Evolutionary conservation across 2,888 invertebrate species (phyloP).

Genomic region (Helobdella robusta): DNA sequence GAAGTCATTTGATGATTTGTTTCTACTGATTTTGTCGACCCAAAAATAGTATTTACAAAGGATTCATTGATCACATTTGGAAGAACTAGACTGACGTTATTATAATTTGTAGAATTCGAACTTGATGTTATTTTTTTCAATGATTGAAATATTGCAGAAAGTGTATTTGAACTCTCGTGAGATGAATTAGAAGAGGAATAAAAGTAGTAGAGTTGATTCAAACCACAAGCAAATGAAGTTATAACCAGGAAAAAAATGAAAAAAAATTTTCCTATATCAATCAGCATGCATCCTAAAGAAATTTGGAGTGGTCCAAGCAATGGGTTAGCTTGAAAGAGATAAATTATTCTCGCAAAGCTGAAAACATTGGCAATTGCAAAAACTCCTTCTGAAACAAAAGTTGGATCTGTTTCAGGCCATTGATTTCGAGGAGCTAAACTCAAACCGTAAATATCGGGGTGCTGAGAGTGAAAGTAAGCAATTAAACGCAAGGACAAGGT

Average conservation of each 20-base stretch:
- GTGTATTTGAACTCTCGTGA: neutral
- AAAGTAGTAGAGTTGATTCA: constrained; percentile 65
- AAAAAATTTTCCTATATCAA: constrained; percentile 55
- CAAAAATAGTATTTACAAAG: too few relatives aligned
- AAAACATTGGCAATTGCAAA: constrained; percentile 56
- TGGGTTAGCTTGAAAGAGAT: constrained; percentile 55
- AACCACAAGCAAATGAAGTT: constrained; percentile 53
- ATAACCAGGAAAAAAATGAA: constrained; percentile 53
- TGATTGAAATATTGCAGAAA: neutral
- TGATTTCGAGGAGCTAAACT: constrained; percentile 45
- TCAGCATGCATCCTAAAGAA: constrained; percentile 55
- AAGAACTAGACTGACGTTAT: too few relatives aligned
- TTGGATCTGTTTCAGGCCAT: constrained; percentile 54
- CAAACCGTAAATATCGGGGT: constrained; percentile 46
- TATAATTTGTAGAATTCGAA: too few relatives aligned
- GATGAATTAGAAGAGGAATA: constrained; percentile 39
- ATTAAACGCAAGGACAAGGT: constrained; percentile 53
- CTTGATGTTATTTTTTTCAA: too few relatives aligned
- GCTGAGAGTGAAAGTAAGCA: constrained; percentile 42
- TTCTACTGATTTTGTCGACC: constrained; percentile 8
- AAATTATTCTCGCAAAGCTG: constrained; percentile 55
- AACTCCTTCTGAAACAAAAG: constrained; percentile 53
- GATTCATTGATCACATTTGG: too few relatives aligned
- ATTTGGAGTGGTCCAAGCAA: constrained; percentile 55
- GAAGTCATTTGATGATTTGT: neutral